These are phyloP conservation scores for Puffinus mauretanicus DNA, from an alignment of 2,113 vertebrate species.

Conservation along the genomic window DNA sequence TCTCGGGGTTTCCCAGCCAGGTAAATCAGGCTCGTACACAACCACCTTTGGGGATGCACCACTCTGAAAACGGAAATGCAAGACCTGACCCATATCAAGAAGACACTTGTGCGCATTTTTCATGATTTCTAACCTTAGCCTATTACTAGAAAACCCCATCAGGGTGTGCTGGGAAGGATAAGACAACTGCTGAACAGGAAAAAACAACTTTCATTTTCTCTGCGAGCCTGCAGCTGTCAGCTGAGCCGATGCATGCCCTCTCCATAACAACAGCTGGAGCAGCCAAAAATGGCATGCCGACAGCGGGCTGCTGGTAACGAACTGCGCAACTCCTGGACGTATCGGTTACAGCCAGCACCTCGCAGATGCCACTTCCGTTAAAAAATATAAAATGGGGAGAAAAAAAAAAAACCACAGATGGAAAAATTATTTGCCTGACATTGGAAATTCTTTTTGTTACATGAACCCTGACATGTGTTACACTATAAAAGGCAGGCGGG, in stretches of 20 bases:
- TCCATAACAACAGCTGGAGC: slow-evolving; percentile 75
- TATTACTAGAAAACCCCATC: not conserved
- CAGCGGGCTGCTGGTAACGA: slow-evolving; percentile 29
- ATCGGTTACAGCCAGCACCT: slow-evolving; percentile 66
- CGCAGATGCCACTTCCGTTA: slow-evolving; percentile 70
- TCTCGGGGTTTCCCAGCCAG: fast-evolving
- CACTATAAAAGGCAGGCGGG: not conserved
- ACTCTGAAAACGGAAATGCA: not conserved
- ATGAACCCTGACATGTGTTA: slow-evolving; percentile 54
- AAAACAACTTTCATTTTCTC: slow-evolving; percentile 58
- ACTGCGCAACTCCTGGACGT: not conserved
- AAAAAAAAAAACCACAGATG: slow-evolving; percentile 43
- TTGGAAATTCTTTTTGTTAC: slow-evolving; percentile 63
- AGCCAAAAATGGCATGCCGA: slow-evolving; percentile 27
- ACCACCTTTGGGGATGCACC: not conserved
- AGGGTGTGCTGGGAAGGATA: not conserved
- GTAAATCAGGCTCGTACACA: not conserved
- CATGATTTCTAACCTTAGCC: not conserved
- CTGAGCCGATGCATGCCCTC: slow-evolving; percentile 49
- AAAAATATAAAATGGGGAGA: slow-evolving; percentile 11
- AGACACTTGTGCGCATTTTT: not conserved
- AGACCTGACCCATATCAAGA: not conserved
- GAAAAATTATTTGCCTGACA: slow-evolving; percentile 69
- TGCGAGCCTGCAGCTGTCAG: slow-evolving; percentile 73
- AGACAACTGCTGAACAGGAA: slow-evolving; percentile 63